Conservation (phyloP, 2,113 vertebrate species). For the Colaptes auratus region DNA sequence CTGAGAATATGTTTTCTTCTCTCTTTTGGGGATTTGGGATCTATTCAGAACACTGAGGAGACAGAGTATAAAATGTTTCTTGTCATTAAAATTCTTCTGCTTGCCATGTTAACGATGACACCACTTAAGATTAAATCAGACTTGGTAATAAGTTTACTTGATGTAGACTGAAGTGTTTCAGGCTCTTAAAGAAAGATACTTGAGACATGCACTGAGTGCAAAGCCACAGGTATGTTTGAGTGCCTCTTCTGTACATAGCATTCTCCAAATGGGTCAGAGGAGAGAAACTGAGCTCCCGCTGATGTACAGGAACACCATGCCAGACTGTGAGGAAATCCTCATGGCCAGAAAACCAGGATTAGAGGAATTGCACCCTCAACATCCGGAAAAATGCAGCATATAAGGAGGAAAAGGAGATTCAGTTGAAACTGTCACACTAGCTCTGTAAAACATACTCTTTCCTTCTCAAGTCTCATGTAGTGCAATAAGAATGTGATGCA, state of each 20-base stretch:
- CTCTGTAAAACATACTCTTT: not conserved
- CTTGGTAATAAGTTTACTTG: slow-evolving; percentile 64
- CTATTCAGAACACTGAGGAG: slow-evolving; percentile 46
- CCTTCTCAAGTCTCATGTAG: fast-evolving
- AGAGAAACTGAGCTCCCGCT: not conserved
- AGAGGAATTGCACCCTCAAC: not conserved
- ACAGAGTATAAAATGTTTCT: slow-evolving; percentile 37
- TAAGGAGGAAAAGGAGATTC: not conserved
- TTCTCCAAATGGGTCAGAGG: not conserved
- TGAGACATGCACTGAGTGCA: slow-evolving; percentile 5
- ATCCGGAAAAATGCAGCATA: not conserved
- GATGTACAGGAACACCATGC: not conserved
- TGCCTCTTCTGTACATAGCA: not conserved
- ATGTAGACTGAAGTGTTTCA: slow-evolving; percentile 32
- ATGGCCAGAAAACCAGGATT: not conserved
- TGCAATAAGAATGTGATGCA: not conserved
- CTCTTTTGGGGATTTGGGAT: slow-evolving; percentile 20
- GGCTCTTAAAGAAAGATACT: slow-evolving; percentile 6
- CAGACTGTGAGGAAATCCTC: not conserved
- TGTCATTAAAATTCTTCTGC: slow-evolving; percentile 58
- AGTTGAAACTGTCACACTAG: not conserved
- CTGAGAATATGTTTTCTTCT: not conserved
- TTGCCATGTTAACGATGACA: slow-evolving; percentile 40
- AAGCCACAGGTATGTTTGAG: slow-evolving; percentile 14
- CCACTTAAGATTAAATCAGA: slow-evolving; percentile 51